Percentiles rank a stretch among this genome's conserved stretches.
These are phyloP conservation scores for Acanthosepion lycidas DNA, from an alignment of 2,888 invertebrate genomes.

Conservation along the genomic window DNA sequence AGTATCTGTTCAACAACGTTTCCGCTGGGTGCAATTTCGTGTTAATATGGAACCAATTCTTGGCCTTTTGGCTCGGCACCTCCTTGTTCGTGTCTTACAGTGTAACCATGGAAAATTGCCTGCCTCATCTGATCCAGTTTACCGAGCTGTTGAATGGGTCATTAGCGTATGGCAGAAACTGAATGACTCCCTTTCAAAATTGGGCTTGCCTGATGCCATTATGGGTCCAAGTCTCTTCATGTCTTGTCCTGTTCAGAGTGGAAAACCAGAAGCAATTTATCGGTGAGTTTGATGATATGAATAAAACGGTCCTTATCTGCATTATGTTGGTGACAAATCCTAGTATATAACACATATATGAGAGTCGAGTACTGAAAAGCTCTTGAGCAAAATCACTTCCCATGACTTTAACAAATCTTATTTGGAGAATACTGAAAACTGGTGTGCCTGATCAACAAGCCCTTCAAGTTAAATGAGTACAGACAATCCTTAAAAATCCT, in stretches of 20 bases:
- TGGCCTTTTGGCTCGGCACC: constrained; percentile 69
- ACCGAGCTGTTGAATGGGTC: constrained; percentile 70
- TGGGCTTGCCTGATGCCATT: constrained; percentile 69
- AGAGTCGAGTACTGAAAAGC: too few relatives aligned
- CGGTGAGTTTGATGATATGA: constrained; percentile 58
- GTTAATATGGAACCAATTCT: constrained; percentile 71
- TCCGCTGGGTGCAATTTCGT: constrained; percentile 73
- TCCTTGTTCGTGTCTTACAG: constrained; percentile 68
- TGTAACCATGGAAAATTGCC: constrained; percentile 63
- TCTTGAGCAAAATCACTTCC: too few relatives aligned
- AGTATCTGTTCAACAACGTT: constrained; percentile 69
- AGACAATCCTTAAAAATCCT: too few relatives aligned
- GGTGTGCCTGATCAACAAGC: too few relatives aligned
- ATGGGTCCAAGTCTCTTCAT: constrained; percentile 72
- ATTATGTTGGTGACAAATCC: not conserved
- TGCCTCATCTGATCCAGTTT: constrained; percentile 58
- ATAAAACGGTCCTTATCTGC: not conserved
- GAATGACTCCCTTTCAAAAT: constrained; percentile 71
- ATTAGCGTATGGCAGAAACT: constrained; percentile 72
- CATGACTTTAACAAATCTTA: too few relatives aligned
- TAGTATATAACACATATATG: not conserved
- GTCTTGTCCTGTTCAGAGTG: constrained; percentile 69
- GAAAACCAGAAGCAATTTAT: constrained; percentile 63
- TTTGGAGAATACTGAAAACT: too few relatives aligned
- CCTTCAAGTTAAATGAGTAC: too few relatives aligned